phyloP scores from a whole-genome alignment of 2,797 vertebrate species.

The Agapornis canus region DNA sequence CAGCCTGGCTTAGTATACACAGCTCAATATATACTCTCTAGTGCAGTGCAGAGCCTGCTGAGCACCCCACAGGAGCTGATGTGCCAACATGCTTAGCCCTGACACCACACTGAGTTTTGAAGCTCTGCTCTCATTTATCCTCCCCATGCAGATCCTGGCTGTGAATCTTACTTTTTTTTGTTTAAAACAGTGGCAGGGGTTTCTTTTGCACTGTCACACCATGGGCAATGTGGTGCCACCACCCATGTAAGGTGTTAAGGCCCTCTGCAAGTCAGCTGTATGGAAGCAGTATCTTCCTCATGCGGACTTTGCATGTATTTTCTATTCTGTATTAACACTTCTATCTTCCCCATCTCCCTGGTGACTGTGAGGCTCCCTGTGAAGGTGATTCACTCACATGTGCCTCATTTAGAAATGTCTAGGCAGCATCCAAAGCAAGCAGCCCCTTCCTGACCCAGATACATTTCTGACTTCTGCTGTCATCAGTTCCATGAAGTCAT shows the following conservation, averaged over 20 bases:
- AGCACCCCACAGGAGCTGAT: background rate
- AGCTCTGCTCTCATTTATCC: background rate
- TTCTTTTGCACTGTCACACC: background rate
- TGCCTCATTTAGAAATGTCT: background rate
- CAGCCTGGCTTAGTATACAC: background rate
- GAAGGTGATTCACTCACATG: background rate
- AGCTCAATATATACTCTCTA: background rate
- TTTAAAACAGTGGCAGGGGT: background rate
- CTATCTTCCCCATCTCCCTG: background rate
- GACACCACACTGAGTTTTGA: background rate
- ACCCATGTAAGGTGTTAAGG: background rate
- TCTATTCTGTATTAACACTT: background rate
- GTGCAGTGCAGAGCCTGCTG: background rate
- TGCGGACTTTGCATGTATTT: background rate
- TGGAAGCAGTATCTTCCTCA: background rate
- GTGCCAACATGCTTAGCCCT: background rate
- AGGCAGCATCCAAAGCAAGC: background rate
- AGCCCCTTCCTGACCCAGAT: conserved; percentile 13
- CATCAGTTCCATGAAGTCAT: background rate
- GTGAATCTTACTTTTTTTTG: background rate
- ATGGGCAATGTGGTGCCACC: background rate
- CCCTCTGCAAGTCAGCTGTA: background rate
- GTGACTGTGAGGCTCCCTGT: background rate
- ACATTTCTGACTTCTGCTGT: background rate
- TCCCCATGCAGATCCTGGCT: background rate